phyloP scores from a whole-genome alignment of 2,888 invertebrate genomes.

The Gasteruption jaculator region DNA sequence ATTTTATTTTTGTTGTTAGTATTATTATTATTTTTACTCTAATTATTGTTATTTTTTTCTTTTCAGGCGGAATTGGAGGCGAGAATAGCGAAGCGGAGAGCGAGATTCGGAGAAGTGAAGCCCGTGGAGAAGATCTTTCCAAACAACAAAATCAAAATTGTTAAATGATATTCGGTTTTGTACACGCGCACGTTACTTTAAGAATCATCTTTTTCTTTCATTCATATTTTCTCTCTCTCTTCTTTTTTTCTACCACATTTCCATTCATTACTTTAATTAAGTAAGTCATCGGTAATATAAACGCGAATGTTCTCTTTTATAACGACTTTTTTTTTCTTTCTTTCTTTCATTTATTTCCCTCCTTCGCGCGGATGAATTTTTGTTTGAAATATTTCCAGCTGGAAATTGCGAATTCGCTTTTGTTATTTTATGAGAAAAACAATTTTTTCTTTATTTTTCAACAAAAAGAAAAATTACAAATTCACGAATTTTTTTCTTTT shows the following conservation, averaged over 20 bases:
- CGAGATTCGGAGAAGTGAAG: conserved; percentile 67
- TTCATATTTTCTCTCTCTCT: conserved; percentile 15
- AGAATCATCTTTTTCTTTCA: conserved; percentile 19
- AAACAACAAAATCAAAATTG: conserved; percentile 46
- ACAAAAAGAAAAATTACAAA: too few species aligned
- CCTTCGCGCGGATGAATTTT: not conserved
- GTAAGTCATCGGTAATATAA: conserved; percentile 20
- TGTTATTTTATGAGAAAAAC: too few species aligned
- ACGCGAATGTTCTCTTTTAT: conserved; percentile 19
- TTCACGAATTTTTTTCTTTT: too few species aligned
- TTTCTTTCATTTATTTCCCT: not conserved
- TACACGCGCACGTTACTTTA: conserved; percentile 40
- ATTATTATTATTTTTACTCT: not conserved
- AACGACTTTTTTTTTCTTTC: conserved; percentile 14
- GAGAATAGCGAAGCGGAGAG: conserved; percentile 72
- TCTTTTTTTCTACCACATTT: conserved; percentile 10
- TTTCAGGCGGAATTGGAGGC: conserved; percentile 60
- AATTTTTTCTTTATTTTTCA: too few species aligned
- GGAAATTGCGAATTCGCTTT: too few species aligned
- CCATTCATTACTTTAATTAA: too few species aligned
- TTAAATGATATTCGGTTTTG: conserved; percentile 49
- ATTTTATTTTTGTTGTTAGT: not conserved
- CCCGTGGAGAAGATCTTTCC: conserved; percentile 38
- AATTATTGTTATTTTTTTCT: conserved; percentile 11
- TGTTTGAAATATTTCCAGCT: too few species aligned